A percentile compares a stretch with the other conserved stretches of the same genome.
Evolutionary conservation across 1,140 invertebrate species (phyloP).

Genomic region (Cephus cinctus): DNA sequence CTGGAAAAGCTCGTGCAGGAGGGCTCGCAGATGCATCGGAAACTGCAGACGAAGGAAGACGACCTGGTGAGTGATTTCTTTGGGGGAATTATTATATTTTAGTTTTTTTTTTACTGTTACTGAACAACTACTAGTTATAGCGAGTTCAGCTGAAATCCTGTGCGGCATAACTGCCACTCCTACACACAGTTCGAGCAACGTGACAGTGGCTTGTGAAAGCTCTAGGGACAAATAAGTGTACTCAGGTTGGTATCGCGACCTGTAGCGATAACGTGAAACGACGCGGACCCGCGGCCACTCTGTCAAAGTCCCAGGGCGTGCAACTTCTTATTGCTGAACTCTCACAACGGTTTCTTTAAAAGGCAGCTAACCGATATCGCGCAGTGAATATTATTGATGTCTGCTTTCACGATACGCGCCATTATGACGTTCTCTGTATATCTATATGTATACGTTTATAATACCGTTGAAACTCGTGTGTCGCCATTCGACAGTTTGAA

Average conservation of each 20-base stretch:
- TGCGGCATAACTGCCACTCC: no score
- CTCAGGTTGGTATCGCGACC: not conserved
- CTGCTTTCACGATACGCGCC: not conserved
- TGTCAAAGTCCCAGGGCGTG: not conserved
- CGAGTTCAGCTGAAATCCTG: no score
- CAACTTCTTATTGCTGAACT: not conserved
- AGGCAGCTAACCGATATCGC: not conserved
- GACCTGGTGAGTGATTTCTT: slow-evolving; percentile 20
- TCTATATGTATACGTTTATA: no score
- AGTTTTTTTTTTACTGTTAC: no score
- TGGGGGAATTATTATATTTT: not conserved
- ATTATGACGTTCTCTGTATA: no score
- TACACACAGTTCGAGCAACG: no score
- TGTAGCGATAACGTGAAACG: not conserved
- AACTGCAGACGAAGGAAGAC: slow-evolving; percentile 17
- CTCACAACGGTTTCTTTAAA: not conserved
- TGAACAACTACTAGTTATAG: no score
- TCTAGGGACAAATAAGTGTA: not conserved
- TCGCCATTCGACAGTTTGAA: no score
- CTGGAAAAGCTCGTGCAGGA: slow-evolving; percentile 24
- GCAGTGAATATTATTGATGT: not conserved
- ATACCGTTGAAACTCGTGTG: no score
- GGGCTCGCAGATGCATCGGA: slow-evolving; percentile 12
- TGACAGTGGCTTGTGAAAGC: not conserved
- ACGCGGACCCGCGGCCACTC: not conserved